phyloP scores from a whole-genome alignment of 1,140 invertebrate genomes.

The Drosophila novamexicana region DNA sequence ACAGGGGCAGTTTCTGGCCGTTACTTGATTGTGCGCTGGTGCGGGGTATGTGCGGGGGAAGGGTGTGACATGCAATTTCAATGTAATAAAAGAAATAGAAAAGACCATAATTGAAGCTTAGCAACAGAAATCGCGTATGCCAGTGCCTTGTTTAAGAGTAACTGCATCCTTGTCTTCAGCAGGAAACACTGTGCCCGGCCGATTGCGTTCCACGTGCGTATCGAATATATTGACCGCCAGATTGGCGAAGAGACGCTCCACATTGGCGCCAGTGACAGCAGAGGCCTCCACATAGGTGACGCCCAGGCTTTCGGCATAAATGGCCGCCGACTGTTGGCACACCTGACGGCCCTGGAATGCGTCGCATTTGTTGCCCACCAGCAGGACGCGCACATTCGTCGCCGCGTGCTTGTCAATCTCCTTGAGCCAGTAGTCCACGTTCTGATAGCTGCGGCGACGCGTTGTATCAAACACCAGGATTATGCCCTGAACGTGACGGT shows the following conservation, averaged over 20 bases:
- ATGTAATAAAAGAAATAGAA: not conserved
- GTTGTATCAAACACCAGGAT: conserved; percentile 56
- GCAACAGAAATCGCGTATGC: conserved; percentile 3
- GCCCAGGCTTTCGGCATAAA: conserved; percentile 10
- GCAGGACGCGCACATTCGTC: not conserved
- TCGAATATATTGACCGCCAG: conserved; percentile 30
- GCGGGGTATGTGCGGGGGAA: not conserved
- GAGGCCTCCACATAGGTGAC: conserved; percentile 5
- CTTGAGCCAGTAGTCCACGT: conserved; percentile 35
- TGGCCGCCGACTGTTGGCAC: not conserved
- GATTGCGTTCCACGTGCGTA: not conserved
- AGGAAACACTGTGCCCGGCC: no score
- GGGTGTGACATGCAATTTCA: not conserved
- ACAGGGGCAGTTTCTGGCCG: not conserved
- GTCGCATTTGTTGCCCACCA: conserved; percentile 63
- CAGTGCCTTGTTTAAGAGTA: not conserved
- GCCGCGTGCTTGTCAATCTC: conserved; percentile 15
- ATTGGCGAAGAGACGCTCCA: conserved; percentile 23
- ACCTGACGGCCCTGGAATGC: conserved; percentile 21
- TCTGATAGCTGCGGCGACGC: not conserved
- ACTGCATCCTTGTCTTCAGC: not conserved
- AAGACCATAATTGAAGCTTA: conserved; percentile 9
- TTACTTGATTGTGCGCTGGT: not conserved
- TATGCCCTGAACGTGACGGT: conserved; percentile 37
- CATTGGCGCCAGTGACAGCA: conserved; percentile 25